Evolutionary conservation across 1,140 invertebrate species (phyloP).

Genomic region (Trissolcus basalis): DNA sequence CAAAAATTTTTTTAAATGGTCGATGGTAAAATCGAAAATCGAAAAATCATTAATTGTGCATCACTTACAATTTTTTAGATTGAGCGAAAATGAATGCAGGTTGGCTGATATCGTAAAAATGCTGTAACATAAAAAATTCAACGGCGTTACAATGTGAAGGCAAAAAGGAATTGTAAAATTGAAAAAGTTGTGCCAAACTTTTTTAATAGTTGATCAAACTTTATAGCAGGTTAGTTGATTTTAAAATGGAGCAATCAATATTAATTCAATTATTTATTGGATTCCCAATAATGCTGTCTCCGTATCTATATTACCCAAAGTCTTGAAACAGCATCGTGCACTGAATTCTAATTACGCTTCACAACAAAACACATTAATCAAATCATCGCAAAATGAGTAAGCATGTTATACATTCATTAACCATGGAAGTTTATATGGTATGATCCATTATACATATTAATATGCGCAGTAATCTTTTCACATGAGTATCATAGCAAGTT

Average conservation of each 20-base stretch:
- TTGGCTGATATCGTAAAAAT: too few relatives aligned
- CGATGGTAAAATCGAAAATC: too few relatives aligned
- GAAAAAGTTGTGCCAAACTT: constrained; percentile 1
- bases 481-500: constrained; percentile 8
- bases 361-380: constrained; percentile 29
- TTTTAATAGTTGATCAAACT: too few relatives aligned
- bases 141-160: too few relatives aligned
- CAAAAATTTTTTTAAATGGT: too few relatives aligned
- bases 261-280: constrained; percentile 16
- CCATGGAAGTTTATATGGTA: constrained; percentile 7
- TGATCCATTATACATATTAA: constrained; percentile 3
- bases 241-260: background rate
- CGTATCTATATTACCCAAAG: background rate
- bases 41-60: too few relatives aligned
- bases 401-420: constrained; percentile 10
- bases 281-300: constrained; percentile 1
- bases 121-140: too few relatives aligned
- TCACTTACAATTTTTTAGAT: too few relatives aligned
- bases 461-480: constrained; percentile 22
- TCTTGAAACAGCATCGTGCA: constrained; percentile 1
- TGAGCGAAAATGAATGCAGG: too few relatives aligned
- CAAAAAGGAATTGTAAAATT: too few relatives aligned
- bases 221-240: too few relatives aligned
- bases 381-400: constrained; percentile 18
- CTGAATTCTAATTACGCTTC: constrained; percentile 13